Percentiles rank a stretch among this genome's conserved stretches.
These are phyloP conservation scores for Balaeniceps rex DNA, from an alignment of 2,113 vertebrate genomes.

Conservation along the genomic window DNA sequence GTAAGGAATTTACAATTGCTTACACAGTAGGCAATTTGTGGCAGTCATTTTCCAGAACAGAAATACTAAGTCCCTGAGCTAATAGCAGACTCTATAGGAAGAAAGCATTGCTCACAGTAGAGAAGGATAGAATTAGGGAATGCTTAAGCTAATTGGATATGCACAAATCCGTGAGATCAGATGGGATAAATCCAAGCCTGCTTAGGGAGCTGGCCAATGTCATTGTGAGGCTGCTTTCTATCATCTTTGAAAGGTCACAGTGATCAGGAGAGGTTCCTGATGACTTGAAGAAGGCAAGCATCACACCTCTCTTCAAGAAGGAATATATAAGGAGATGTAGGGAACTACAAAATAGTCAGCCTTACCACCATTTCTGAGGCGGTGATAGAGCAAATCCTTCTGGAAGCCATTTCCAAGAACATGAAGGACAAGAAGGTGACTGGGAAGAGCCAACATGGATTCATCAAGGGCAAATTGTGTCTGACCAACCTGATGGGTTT, in stretches of 20 bases:
- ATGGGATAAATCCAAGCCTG: neutral
- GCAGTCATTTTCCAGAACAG: neutral
- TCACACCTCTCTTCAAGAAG: neutral
- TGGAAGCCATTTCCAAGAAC: neutral
- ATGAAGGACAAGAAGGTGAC: neutral
- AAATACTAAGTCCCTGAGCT: neutral
- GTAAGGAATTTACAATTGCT: neutral
- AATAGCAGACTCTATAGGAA: neutral
- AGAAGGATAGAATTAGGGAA: neutral
- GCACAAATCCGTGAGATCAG: neutral
- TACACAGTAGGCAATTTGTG: neutral
- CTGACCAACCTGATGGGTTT: neutral
- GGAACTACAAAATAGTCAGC: neutral
- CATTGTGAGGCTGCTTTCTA: neutral
- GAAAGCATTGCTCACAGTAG: neutral
- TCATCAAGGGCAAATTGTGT: neutral
- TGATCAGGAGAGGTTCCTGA: neutral
- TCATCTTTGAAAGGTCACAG: neutral
- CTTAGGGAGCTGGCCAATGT: neutral
- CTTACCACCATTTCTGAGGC: neutral
- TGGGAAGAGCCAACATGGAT: neutral
- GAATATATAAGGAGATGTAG: neutral
- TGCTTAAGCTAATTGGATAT: neutral
- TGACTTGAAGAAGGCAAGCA: neutral
- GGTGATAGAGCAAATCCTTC: neutral